phyloP scores from a whole-genome alignment of 2,797 vertebrate genomes.

The Vespertilio murinus region DNA sequence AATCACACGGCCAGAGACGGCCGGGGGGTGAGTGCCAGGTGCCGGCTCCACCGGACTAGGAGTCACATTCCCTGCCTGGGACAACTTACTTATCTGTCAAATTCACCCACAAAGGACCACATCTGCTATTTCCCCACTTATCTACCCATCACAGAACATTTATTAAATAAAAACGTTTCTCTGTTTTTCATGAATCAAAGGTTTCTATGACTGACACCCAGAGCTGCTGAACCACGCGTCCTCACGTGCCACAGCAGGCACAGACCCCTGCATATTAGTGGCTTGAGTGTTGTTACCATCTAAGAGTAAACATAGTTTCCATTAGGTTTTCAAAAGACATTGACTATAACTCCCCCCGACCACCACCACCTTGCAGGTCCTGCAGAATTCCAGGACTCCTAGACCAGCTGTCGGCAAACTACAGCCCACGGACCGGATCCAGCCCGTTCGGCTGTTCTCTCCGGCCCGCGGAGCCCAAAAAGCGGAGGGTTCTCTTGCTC shows the following conservation, averaged over 20 bases:
- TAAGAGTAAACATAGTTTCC: background rate
- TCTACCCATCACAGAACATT: background rate
- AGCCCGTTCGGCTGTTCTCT: no score
- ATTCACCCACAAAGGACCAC: background rate
- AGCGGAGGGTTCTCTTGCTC: no score
- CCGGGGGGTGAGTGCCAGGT: background rate
- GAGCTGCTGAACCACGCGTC: background rate
- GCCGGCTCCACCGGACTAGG: background rate
- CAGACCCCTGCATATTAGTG: background rate
- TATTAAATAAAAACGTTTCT: background rate
- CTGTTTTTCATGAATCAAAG: background rate
- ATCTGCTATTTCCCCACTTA: background rate
- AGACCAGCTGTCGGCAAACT: no score
- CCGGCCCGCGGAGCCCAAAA: no score
- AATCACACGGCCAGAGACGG: background rate
- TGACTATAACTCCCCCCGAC: background rate
- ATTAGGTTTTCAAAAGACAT: background rate
- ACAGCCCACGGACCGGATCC: no score
- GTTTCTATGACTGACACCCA: background rate
- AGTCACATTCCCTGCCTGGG: background rate
- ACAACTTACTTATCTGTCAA: background rate
- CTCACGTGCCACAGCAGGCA: rapidly evolving
- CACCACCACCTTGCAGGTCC: background rate
- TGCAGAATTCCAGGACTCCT: background rate
- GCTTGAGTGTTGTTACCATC: background rate